A percentile compares a stretch with the other conserved stretches of the same genome.
Conservation (phyloP, 2,888 invertebrate species). For the Pherbina coryleti region DNA sequence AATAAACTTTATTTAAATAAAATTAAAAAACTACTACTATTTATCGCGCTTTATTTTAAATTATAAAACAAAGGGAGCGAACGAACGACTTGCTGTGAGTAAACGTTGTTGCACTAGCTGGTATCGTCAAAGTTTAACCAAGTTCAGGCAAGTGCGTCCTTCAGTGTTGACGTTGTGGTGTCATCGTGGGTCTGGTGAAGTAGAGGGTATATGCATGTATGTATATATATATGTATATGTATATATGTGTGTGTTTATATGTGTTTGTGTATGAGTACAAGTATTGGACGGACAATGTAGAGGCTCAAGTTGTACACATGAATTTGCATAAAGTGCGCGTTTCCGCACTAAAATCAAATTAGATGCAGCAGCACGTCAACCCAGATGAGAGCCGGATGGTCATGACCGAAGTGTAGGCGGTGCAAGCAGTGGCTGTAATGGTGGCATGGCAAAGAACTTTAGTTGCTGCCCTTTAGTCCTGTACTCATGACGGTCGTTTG, state of each 20-base stretch:
- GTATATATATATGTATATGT: neutral
- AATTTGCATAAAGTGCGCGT: conserved; percentile 37
- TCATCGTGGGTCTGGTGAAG: neutral
- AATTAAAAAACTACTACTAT: neutral
- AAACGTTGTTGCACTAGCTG: neutral
- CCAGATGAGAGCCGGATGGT: conserved; percentile 21
- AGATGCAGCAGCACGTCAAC: conserved; percentile 35
- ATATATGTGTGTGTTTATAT: neutral
- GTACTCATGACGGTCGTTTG: neutral
- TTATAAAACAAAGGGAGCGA: conserved; percentile 1
- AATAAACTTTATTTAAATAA: conserved; percentile 27
- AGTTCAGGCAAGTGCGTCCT: conserved; percentile 14
- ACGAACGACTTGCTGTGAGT: neutral
- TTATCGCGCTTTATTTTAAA: conserved; percentile 9
- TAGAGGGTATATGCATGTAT: neutral
- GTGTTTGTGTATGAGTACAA: neutral
- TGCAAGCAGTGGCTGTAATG: neutral
- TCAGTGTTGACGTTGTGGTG: neutral
- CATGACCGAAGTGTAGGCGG: neutral
- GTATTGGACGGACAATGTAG: neutral
- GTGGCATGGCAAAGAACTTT: neutral
- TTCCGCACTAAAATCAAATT: conserved; percentile 38
- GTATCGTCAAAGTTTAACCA: conserved; percentile 10
- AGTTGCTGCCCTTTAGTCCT: neutral
- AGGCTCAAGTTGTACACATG: conserved; percentile 17